Base-by-base conservation (phyloP, 2,113 vertebrate genomes). In the Chionis minor region DNA sequence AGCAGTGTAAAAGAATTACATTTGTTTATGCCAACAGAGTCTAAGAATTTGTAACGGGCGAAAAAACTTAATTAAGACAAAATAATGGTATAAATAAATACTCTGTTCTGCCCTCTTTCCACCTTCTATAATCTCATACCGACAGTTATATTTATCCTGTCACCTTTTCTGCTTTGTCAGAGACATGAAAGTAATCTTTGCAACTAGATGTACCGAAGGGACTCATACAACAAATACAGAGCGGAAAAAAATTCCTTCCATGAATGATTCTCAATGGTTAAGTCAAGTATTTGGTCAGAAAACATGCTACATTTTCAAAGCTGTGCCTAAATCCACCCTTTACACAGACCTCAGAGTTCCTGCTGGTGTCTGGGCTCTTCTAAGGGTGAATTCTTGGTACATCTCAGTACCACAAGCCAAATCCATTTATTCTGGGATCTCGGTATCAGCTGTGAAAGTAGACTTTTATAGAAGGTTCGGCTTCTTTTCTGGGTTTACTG, bases 301-400 rank as follows among this genome's bases (percentile, higher is more conserved):
- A 73, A 33, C 4, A 21, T 22, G 5, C 2, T n/a, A 33, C 2
- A 5, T n/a, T 86, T 72, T 80, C 17, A 80, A 63, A 55, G 5
- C 12, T 28, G 2, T n/a, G 4, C 20, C 13, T 67, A 67, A 80
- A n/a, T 1, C 2, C 11, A 65, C 2, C 0, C 7, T 69, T 77
- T n/a, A 47, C 0, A 0, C 4, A 56, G 28, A 82, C 8, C 10
- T 63, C n/a, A 61, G 32, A 62, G 22, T 7, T 72, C 35, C 11
- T 44, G 15, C 21, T 14, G 4, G 6, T 61, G 12, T 26, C 27
- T 2, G 6, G 14, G 44, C 3, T 59, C 33, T 58, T 61, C 27
- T 5, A 52, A 13, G 16, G 2, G 11, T 56, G 15, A 69, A 54
- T 22, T 80, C 58, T 47, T 33, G 9, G 17, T n/a, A 21, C 12